Evolutionary conservation across 2,888 invertebrate species (phyloP).

Genomic region (Chrysodeixis includens): DNA sequence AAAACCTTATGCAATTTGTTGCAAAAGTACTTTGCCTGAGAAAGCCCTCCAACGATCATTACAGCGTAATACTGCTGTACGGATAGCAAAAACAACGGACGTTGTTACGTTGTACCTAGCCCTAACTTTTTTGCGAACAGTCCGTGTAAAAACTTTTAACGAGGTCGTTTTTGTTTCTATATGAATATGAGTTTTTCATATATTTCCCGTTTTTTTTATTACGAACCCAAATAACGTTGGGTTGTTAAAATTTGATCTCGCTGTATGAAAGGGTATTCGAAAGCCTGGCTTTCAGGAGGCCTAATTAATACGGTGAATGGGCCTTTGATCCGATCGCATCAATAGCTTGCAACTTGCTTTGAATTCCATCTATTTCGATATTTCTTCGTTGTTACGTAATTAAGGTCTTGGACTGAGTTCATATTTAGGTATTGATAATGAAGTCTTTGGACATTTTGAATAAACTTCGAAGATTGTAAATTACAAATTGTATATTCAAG

Average conservation of each 20-base stretch:
- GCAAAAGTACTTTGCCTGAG: constrained; percentile 33
- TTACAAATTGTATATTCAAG: no score
- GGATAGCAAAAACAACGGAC: constrained; percentile 41
- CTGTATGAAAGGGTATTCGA: not conserved
- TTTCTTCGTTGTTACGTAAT: not conserved
- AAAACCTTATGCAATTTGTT: constrained; percentile 37
- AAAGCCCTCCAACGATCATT: constrained; percentile 45
- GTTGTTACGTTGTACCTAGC: constrained; percentile 40
- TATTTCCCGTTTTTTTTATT: not conserved
- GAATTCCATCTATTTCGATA: constrained; percentile 4
- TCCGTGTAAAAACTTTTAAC: constrained; percentile 54
- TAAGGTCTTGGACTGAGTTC: not conserved
- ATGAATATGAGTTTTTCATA: constrained; percentile 24
- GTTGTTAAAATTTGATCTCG: not conserved
- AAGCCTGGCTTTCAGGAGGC: not conserved
- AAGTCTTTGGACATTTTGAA: no score
- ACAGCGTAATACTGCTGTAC: constrained; percentile 45
- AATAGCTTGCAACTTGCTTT: constrained; percentile 3
- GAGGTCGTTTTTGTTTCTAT: constrained; percentile 49
- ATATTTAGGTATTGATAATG: no score
- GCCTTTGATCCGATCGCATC: not conserved
- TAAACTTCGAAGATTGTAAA: no score
- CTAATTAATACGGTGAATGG: not conserved
- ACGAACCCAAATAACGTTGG: not conserved
- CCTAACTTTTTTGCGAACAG: constrained; percentile 38